phyloP scores from a whole-genome alignment of 2,113 vertebrate species.

The Eurypyga helias region DNA sequence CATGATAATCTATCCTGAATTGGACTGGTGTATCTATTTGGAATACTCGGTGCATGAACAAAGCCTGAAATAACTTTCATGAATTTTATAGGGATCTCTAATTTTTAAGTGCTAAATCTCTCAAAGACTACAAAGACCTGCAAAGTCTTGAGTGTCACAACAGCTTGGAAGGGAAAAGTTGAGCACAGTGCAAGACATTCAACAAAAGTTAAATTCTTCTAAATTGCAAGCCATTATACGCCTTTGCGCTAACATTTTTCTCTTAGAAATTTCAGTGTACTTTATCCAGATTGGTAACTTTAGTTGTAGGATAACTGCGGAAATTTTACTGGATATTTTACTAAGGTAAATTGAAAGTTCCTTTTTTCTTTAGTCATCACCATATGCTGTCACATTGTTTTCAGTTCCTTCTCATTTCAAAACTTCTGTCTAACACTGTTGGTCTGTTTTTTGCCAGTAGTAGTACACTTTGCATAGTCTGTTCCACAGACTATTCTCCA shows the following conservation, averaged over 20 bases:
- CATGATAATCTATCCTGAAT: not conserved
- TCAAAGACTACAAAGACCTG: not conserved
- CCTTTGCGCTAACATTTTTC: not conserved
- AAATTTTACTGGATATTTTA: not conserved
- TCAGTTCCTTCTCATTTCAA: not conserved
- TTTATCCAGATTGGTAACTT: not conserved
- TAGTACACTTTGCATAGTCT: not conserved
- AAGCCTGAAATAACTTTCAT: not conserved
- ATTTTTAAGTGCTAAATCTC: not conserved
- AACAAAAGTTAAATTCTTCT: not conserved
- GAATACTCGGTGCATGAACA: not conserved
- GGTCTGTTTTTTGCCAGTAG: not conserved
- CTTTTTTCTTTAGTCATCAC: not conserved
- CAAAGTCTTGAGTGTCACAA: not conserved
- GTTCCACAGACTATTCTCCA: not conserved
- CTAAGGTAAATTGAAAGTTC: not conserved
- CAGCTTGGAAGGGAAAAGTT: not conserved
- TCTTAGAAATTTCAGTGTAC: not conserved
- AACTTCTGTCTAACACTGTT: not conserved
- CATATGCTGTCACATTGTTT: not conserved
- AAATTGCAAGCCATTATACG: not conserved
- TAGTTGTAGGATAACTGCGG: not conserved
- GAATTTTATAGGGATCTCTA: not conserved
- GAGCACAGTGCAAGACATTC: not conserved
- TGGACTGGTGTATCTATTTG: not conserved